Conservation (phyloP, 64 coral and sea anemone genomes). For the Actinia equina region DNA sequence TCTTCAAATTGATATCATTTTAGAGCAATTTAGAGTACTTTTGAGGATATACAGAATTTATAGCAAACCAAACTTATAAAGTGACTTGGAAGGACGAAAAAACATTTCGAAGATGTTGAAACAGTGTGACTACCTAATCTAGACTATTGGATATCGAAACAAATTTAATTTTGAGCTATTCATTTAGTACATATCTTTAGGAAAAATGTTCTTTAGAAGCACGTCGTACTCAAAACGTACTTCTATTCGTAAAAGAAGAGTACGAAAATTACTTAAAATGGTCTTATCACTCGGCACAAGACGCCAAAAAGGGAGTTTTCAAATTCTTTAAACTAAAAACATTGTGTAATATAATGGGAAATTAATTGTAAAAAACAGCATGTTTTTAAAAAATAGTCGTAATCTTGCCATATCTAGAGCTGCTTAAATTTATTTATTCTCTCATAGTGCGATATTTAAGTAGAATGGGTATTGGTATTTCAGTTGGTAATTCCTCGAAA, state of each 20-base stretch:
- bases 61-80: too few relatives aligned
- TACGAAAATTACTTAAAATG: background rate
- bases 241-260: background rate
- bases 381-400: background rate
- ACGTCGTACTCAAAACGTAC: background rate
- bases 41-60: too few relatives aligned
- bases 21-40: too few relatives aligned
- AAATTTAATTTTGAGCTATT: too few relatives aligned
- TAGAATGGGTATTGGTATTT: background rate
- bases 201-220: background rate
- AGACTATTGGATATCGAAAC: too few relatives aligned
- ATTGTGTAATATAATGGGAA: background rate
- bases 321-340: background rate
- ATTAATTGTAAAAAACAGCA: background rate
- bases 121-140: too few relatives aligned
- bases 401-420: background rate
- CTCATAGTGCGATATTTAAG: too few relatives aligned
- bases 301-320: background rate
- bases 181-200: background rate
- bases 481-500: background rate
- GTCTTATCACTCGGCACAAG: background rate
- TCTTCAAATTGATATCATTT: too few relatives aligned
- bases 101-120: too few relatives aligned
- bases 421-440: background rate
- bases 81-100: too few relatives aligned